phyloP scores from a whole-genome alignment of 2,113 vertebrate genomes.

The Gadus macrocephalus region DNA sequence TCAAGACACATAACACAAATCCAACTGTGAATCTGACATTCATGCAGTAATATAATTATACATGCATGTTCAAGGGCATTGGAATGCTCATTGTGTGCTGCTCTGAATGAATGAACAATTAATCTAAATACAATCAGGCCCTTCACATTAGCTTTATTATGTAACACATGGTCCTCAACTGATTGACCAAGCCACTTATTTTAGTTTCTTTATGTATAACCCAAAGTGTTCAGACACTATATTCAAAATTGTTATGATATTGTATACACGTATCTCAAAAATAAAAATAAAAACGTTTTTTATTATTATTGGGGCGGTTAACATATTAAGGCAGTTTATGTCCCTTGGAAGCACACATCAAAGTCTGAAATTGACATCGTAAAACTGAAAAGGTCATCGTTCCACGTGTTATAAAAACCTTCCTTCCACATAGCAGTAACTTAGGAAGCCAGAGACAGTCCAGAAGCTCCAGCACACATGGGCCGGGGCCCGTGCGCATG shows the following conservation, averaged over 20 bases:
- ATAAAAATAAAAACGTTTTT: neutral
- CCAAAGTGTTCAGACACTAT: neutral
- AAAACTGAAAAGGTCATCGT: constrained; percentile 8
- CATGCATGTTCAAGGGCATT: neutral
- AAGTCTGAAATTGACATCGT: neutral
- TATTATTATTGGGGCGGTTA: neutral
- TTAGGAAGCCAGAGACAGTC: constrained; percentile 1
- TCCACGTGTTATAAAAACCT: constrained; percentile 1
- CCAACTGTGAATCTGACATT: neutral
- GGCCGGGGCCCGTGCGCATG: neutral
- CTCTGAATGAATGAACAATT: constrained; percentile 13
- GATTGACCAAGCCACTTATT: constrained; percentile 1
- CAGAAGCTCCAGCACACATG: constrained; percentile 4
- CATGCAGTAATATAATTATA: neutral
- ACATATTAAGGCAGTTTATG: neutral
- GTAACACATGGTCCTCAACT: constrained; percentile 16
- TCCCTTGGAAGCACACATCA: neutral
- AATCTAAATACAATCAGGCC: neutral
- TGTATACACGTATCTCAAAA: neutral
- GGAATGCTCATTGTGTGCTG: neutral
- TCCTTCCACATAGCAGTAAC: neutral
- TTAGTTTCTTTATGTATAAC: neutral
- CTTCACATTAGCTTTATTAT: constrained; percentile 12
- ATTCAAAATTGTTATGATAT: neutral
- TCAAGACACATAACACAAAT: constrained; percentile 5